Evolutionary conservation across 2,113 vertebrate species (phyloP).

Genomic region (Apteryx mantelli): DNA sequence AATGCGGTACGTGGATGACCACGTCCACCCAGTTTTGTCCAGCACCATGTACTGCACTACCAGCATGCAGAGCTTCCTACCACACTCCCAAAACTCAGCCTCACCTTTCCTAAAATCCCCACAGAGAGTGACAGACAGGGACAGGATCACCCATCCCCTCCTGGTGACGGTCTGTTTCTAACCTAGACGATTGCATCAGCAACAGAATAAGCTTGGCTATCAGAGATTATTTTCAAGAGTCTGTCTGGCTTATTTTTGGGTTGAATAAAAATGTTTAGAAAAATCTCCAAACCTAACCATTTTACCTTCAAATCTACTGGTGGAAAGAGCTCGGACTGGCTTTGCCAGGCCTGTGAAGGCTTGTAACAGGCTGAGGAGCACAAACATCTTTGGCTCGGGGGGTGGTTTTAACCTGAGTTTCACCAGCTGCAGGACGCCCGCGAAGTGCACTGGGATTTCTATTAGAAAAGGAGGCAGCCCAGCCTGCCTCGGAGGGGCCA

Average conservation of each 20-base stretch:
- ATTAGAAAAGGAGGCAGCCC: neutral
- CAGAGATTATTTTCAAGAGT: neutral
- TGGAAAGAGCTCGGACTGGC: neutral
- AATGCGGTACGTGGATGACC: fast-evolving
- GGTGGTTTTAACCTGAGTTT: neutral
- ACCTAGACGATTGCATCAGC: neutral
- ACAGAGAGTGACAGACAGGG: neutral
- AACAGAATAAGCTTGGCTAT: neutral
- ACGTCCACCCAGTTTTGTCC: neutral
- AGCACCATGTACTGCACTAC: neutral
- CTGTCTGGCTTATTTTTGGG: neutral
- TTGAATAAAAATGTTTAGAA: neutral
- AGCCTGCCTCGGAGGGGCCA: neutral
- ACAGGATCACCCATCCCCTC: neutral
- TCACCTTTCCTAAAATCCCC: neutral
- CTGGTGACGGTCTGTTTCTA: neutral
- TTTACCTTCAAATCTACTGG: neutral
- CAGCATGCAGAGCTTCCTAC: neutral
- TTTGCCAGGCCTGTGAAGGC: neutral
- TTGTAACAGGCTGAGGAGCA: neutral
- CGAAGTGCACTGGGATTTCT: neutral
- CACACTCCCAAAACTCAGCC: neutral
- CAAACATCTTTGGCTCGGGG: neutral
- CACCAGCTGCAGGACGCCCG: fast-evolving
- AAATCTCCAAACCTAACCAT: neutral